Evolutionary conservation across 2,113 vertebrate species (phyloP).

Genomic region (Poicephalus meyeri): DNA sequence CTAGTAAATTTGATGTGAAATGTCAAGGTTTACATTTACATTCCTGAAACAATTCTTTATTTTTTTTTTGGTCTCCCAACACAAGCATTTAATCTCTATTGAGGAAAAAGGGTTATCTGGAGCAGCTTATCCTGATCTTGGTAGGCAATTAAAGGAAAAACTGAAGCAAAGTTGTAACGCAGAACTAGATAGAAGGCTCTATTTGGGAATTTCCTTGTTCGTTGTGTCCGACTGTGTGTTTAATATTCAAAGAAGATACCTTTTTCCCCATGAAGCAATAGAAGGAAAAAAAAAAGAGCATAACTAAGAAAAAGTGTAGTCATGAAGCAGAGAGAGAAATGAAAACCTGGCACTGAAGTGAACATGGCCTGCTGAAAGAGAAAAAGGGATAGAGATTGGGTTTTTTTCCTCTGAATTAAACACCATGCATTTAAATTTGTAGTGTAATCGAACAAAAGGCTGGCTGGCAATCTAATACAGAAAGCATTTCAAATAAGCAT

Average conservation of each 20-base stretch:
- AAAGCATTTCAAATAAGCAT: not conserved
- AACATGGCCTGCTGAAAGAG: not conserved
- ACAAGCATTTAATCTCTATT: not conserved
- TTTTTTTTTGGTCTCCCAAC: not conserved
- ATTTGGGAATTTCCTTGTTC: not conserved
- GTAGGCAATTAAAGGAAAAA: not conserved
- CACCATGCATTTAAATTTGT: not conserved
- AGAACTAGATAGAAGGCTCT: not conserved
- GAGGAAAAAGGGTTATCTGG: slow-evolving; percentile 20
- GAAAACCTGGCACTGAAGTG: not conserved
- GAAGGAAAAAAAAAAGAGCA: not conserved
- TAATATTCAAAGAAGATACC: not conserved
- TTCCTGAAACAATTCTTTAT: not conserved
- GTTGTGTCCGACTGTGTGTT: not conserved
- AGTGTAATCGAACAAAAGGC: not conserved
- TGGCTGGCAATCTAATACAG: not conserved
- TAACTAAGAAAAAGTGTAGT: not conserved
- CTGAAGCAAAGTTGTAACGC: not conserved
- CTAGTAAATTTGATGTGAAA: not conserved
- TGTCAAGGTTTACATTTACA: not conserved
- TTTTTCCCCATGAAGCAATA: not conserved
- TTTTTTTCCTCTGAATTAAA: not conserved
- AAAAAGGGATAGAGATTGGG: not conserved
- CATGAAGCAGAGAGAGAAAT: not conserved
- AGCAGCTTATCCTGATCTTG: not conserved